Evolutionary conservation across 1,140 invertebrate species (phyloP), one percentile per base, ranked within the genome.

Genomic region (Pseudomyrmex cubaensis): DNA sequence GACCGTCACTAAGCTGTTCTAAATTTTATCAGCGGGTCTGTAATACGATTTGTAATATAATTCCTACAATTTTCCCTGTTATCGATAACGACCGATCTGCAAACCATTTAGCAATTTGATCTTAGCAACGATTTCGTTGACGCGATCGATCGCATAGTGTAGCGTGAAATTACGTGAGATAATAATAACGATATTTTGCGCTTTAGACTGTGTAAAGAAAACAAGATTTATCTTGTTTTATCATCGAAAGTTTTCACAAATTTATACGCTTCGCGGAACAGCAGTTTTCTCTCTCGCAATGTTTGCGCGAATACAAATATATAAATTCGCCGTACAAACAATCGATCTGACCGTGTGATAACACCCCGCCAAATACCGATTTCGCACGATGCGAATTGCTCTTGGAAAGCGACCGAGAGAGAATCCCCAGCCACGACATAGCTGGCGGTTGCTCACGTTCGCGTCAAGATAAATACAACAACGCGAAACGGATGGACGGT

Each of bases 371-470:
- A 35, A 35, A 35, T 35, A 35, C 35, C 35, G 35, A 35, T 35
- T 35, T 57, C 72, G 72, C 44, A 35, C 20, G 61, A 69, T 46
- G 35, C 75, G 17, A 67, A 67, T 46, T 52, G 62, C 59, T 57
- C 59, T 75, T 54, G 35, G 35, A 63, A 22, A 13, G 48, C 48
- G 48, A 35, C 35, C 35, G 35, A 0, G 5, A 35, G 61, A 63
- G 56, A 62, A 48, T 74, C 70, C 70, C 70, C 59, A 73, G 12
- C n/a, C 59, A 8, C 59, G 70, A 54, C 72, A 76, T 70, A 78
- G 76, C 76, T 70, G 64, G 76, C 76, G 76, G 64, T 78, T 78
- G 70, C 20, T 69, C 75, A 78, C 75, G 75, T 20, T 78, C 52
- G 52, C 52, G 8, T 22, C 44, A 73, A 74, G 69, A 80, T 46